Percentiles rank a stretch among this genome's conserved stretches.
Evolutionary conservation across 1,140 invertebrate species (phyloP).

Genomic region (Bemisia tabaci): DNA sequence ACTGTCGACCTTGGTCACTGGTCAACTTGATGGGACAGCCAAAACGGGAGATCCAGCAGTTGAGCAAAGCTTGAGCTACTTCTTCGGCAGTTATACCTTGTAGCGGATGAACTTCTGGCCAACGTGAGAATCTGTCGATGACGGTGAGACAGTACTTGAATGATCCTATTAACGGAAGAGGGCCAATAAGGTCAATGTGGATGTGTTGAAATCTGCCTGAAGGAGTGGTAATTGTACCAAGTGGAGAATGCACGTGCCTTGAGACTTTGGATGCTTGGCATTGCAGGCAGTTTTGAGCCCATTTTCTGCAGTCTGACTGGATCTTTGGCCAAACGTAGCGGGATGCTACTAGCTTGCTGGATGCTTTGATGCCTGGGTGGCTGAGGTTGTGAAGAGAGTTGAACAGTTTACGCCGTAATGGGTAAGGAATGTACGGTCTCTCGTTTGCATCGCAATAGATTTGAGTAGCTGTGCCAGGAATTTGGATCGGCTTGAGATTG

Average conservation of each 20-base stretch:
- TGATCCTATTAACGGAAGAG: slow-evolving; percentile 19
- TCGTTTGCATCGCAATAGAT: no score
- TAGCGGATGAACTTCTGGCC: slow-evolving; percentile 28
- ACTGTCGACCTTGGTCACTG: no score
- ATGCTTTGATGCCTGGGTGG: slow-evolving; percentile 2
- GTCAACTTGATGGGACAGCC: slow-evolving; percentile 24
- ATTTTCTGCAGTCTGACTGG: background rate
- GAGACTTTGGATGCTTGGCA: slow-evolving; percentile 1
- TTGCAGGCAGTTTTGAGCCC: background rate
- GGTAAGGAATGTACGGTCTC: background rate
- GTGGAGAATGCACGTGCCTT: background rate
- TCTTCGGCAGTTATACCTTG: slow-evolving; percentile 25
- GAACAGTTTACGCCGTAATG: background rate
- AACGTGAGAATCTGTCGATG: slow-evolving; percentile 25
- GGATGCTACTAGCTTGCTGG: background rate
- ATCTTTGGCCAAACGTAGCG: slow-evolving; percentile 9
- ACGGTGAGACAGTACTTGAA: slow-evolving; percentile 15
- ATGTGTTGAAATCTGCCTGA: slow-evolving; percentile 20
- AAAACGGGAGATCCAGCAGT: slow-evolving; percentile 26
- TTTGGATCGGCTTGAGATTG: no score
- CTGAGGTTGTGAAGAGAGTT: background rate
- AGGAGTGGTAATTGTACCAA: background rate
- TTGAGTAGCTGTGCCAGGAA: no score
- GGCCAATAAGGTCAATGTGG: slow-evolving; percentile 28
- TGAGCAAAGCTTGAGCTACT: slow-evolving; percentile 25